These are phyloP conservation scores for Neotoma lepida DNA, from an alignment of 2,113 vertebrate genomes.

Conservation along the genomic window DNA sequence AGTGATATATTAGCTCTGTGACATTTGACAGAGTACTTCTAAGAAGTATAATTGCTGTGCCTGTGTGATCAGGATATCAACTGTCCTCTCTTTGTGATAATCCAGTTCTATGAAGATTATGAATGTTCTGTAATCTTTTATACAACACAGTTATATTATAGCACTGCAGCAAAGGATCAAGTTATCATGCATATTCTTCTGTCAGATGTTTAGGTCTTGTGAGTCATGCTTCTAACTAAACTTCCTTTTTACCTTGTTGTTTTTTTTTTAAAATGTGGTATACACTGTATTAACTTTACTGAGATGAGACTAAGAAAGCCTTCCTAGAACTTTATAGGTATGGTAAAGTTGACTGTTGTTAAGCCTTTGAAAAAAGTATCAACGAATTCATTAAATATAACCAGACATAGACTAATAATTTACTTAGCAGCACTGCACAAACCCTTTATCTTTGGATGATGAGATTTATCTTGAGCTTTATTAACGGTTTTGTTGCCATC, in stretches of 20 bases:
- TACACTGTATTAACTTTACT: slow-evolving; percentile 41
- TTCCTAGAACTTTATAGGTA: slow-evolving; percentile 17
- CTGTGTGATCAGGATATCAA: not conserved
- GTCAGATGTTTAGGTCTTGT: slow-evolving; percentile 39
- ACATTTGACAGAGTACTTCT: not conserved
- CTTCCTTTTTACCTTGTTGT: not conserved
- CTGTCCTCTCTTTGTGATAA: slow-evolving; percentile 16
- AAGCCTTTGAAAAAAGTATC: slow-evolving; percentile 14
- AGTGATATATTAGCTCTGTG: not conserved
- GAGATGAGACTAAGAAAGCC: slow-evolving; percentile 7
- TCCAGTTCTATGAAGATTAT: not conserved
- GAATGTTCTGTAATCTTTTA: not conserved
- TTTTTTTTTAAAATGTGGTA: slow-evolving; percentile 2
- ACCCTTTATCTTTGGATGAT: slow-evolving; percentile 21
- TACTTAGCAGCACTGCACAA: not conserved
- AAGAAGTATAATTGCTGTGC: not conserved
- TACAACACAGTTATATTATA: not conserved
- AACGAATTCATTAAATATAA: slow-evolving; percentile 9
- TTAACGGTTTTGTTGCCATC: not conserved
- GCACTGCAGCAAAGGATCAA: not conserved
- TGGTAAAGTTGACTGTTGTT: slow-evolving; percentile 2
- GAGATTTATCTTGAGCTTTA: not conserved
- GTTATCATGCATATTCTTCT: not conserved
- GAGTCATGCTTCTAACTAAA: slow-evolving; percentile 32
- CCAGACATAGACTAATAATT: not conserved